A percentile compares a stretch with the other conserved stretches of the same genome.
These are phyloP conservation scores for Anodontia alba DNA, from an alignment of 2,888 invertebrate species.

Conservation along the genomic window DNA sequence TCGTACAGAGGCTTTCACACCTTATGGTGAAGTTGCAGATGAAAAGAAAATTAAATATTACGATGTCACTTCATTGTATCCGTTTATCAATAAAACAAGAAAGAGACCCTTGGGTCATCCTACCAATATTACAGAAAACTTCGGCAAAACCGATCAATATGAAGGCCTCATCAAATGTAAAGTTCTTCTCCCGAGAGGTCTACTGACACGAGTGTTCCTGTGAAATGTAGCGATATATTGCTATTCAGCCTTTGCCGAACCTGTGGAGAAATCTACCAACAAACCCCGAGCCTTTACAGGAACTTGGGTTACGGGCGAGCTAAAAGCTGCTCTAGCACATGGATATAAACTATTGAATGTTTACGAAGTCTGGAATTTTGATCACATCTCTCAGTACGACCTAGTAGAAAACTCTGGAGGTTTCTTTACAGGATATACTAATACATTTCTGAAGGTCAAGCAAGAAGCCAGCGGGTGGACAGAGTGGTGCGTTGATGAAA, in stretches of 20 bases:
- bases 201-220: conserved; percentile 10
- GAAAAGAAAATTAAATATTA: background rate
- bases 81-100: background rate
- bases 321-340: conserved; percentile 71
- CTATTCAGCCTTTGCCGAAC: conserved; percentile 80
- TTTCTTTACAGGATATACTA: conserved; percentile 76
- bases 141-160: background rate
- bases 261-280: conserved; percentile 20
- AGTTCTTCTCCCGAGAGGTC: conserved; percentile 16
- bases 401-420: conserved; percentile 33
- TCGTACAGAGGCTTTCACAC: no score
- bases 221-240: conserved; percentile 59
- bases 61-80: background rate
- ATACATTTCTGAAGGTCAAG: conserved; percentile 72
- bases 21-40: no score
- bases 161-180: conserved; percentile 8
- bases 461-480: conserved; percentile 75
- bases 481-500: conserved; percentile 43
- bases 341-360: conserved; percentile 78
- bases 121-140: background rate
- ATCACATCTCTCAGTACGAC: conserved; percentile 42
- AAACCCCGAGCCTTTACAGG: conserved; percentile 61
- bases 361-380: conserved; percentile 79
- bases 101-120: background rate
- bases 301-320: conserved; percentile 80